Conservation (phyloP, 1,140 invertebrate genomes). For the Aphelinus atriplicis region DNA sequence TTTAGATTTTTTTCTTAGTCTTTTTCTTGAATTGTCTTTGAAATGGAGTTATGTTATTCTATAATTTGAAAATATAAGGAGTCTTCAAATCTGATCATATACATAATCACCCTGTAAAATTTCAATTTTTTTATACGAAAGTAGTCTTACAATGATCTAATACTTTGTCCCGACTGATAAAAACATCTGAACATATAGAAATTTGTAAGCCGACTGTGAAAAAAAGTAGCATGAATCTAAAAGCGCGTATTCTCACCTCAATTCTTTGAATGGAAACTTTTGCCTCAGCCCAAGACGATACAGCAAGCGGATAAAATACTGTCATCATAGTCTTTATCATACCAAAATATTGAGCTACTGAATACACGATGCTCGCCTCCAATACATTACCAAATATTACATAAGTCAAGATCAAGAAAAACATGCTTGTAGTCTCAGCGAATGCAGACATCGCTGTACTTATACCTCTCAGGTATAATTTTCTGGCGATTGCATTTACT, state of each 20-base stretch:
- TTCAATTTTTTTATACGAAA: background rate
- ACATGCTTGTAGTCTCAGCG: conserved; percentile 77
- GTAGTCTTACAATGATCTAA: too few relatives aligned
- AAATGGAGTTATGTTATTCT: too few relatives aligned
- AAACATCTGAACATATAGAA: too few relatives aligned
- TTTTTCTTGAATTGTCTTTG: too few relatives aligned
- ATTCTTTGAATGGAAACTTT: conserved; percentile 73
- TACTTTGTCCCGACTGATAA: too few relatives aligned
- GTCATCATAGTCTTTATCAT: conserved; percentile 76
- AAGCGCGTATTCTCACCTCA: conserved; percentile 59
- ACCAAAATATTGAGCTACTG: conserved; percentile 79
- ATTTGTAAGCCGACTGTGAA: too few relatives aligned
- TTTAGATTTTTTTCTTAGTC: too few relatives aligned
- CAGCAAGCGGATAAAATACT: conserved; percentile 75
- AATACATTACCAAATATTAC: conserved; percentile 72
- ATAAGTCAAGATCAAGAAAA: conserved; percentile 75
- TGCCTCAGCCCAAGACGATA: conserved; percentile 71
- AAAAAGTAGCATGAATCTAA: too few relatives aligned
- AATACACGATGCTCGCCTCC: conserved; percentile 76
- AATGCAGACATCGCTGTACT: conserved; percentile 74
- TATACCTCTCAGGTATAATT: conserved; percentile 78
- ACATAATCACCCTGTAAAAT: conserved; percentile 39
- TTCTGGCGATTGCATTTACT: conserved; percentile 72
- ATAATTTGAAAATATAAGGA: too few relatives aligned
- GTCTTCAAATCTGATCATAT: too few relatives aligned